These are phyloP conservation scores for Erythrocebus patas DNA, from an alignment of 2,113 vertebrate genomes.

Conservation along the genomic window DNA sequence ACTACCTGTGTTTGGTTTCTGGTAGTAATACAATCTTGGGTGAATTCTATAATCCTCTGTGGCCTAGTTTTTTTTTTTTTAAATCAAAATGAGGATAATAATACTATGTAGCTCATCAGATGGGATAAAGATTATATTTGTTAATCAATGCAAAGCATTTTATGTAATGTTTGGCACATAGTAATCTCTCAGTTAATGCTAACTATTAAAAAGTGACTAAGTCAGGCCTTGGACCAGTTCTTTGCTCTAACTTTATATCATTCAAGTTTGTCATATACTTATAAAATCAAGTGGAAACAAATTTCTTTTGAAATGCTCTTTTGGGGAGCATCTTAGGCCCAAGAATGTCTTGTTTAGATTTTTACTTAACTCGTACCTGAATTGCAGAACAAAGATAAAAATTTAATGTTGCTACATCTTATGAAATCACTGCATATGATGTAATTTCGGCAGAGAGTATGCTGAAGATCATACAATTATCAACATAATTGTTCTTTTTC, in stretches of 20 bases:
- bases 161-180: background rate
- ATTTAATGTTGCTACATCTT: background rate
- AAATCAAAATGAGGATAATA: background rate
- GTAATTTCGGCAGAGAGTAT: background rate
- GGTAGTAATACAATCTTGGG: background rate
- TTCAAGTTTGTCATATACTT: background rate
- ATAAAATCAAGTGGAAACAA: background rate
- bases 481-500: background rate
- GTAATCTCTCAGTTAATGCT: background rate
- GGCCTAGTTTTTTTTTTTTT: background rate
- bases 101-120: background rate
- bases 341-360: background rate
- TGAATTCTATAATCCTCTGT: background rate
- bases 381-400: background rate
- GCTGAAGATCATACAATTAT: background rate
- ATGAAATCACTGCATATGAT: background rate
- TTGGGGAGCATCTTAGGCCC: background rate
- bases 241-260: background rate
- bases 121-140: background rate
- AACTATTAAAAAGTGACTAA: background rate
- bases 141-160: background rate
- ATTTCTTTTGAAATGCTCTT: slow-evolving; percentile 23
- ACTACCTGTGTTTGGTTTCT: background rate
- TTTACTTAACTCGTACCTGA: slow-evolving; percentile 4
- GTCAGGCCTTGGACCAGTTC: background rate